Conservation (phyloP, 2,113 vertebrate genomes). For the Chamaetylas fuelleborni region DNA sequence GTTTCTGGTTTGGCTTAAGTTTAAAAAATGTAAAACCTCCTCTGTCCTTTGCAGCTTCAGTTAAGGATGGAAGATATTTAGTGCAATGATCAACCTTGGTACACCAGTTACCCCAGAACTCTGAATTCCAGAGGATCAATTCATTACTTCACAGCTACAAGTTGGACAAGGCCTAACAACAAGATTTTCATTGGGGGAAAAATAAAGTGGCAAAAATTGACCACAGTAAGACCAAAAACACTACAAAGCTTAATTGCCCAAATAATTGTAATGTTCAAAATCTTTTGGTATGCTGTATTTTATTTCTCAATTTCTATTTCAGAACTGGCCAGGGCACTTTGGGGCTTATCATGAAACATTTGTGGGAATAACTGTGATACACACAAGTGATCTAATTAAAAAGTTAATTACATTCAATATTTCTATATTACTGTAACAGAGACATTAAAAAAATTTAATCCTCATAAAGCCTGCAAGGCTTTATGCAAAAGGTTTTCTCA, state of each 20-base stretch:
- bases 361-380: not conserved
- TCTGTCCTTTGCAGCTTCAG: not conserved
- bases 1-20: not conserved
- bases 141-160: not conserved
- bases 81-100: not conserved
- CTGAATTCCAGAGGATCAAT: not conserved
- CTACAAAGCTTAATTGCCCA: not conserved
- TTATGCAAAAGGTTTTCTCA: not conserved
- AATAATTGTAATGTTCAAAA: not conserved
- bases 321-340: not conserved
- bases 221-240: not conserved
- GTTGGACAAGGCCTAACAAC: not conserved
- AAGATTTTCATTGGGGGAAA: accelerated
- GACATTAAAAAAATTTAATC: not conserved
- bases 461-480: not conserved
- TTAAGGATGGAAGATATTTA: not conserved
- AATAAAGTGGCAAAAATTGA: not conserved
- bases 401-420: not conserved
- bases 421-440: not conserved
- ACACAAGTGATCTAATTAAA: not conserved
- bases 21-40: not conserved
- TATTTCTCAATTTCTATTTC: not conserved
- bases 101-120: not conserved
- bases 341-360: not conserved
- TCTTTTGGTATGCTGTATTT: not conserved